Evolutionary conservation across 2,888 invertebrate species (phyloP).

Genomic region (Theretra japonica): DNA sequence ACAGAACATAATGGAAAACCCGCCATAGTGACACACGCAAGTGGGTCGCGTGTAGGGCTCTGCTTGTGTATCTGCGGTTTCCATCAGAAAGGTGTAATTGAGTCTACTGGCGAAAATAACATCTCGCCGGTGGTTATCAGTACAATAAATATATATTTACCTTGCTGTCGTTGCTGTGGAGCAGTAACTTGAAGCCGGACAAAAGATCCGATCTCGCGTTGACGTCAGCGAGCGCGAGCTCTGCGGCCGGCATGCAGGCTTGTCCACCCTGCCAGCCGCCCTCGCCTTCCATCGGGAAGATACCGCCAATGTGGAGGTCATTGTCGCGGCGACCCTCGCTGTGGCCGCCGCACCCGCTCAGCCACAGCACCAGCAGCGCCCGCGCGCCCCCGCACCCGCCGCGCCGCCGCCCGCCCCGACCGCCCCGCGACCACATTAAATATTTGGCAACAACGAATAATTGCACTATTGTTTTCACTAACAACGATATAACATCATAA

Average conservation of each 20-base stretch:
- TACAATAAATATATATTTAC: constrained; percentile 75
- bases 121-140: too few relatives aligned
- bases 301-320: constrained; percentile 97
- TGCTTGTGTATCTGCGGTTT: too few relatives aligned
- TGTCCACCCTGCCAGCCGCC: constrained; percentile 99
- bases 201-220: constrained; percentile 94
- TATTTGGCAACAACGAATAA: constrained; percentile 81
- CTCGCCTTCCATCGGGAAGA: constrained; percentile 98
- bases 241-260: constrained; percentile 99
- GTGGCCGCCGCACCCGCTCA: constrained; percentile 63
- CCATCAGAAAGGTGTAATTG: too few relatives aligned
- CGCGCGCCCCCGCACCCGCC: constrained; percentile 49
- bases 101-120: too few relatives aligned
- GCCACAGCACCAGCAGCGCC: constrained; percentile 66
- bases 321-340: constrained; percentile 84
- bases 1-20: too few relatives aligned
- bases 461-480: constrained; percentile 80
- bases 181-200: constrained; percentile 94
- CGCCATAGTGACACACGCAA: not conserved
- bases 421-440: constrained; percentile 56
- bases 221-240: constrained; percentile 98
- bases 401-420: constrained; percentile 44
- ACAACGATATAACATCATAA: constrained; percentile 73
- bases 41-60: too few relatives aligned
- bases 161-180: constrained; percentile 98